A percentile compares a stretch with the other conserved stretches of the same genome.
Conservation (phyloP, 2,797 vertebrate genomes). For the Anisognathus igniventris region DNA sequence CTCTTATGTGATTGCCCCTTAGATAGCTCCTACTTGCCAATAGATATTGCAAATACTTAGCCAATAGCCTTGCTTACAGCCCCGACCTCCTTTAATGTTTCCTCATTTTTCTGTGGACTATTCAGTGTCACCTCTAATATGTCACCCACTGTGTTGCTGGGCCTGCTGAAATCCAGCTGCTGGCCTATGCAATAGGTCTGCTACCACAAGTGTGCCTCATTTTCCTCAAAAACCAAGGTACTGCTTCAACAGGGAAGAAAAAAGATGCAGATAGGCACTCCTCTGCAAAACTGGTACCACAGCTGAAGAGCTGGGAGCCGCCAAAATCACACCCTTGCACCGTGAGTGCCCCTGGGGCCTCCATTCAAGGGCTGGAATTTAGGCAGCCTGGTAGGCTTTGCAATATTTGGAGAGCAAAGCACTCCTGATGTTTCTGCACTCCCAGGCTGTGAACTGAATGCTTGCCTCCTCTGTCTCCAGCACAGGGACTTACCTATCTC, state of each 20-base stretch:
- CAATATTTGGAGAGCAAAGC: background rate
- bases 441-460: background rate
- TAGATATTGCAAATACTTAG: background rate
- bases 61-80: background rate
- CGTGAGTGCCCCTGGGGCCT: background rate
- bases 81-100: background rate
- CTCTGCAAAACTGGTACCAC: background rate
- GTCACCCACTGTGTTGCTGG: background rate
- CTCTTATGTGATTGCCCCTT: background rate
- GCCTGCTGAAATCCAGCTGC: background rate
- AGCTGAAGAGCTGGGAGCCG: background rate
- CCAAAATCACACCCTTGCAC: background rate
- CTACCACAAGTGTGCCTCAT: background rate
- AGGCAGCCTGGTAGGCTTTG: background rate
- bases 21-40: background rate
- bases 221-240: background rate
- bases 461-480: background rate
- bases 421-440: background rate
- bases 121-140: background rate
- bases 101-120: background rate
- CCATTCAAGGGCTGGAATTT: background rate
- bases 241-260: background rate
- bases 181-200: background rate
- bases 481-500: background rate
- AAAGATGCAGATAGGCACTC: background rate